Conservation (phyloP, 1,140 invertebrate species). For the Sesamia nonagrioides region DNA sequence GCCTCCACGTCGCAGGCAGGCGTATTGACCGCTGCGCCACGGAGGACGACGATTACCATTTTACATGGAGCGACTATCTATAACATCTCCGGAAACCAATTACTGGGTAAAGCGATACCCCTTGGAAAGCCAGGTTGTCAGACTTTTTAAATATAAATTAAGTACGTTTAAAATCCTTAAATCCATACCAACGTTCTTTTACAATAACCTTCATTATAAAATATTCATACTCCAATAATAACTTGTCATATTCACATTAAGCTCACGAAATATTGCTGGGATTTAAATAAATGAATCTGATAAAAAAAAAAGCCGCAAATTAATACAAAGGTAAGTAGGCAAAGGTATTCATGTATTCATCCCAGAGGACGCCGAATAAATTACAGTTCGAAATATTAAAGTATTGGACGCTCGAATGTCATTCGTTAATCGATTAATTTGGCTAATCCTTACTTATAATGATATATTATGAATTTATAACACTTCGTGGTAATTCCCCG, state of each 20-base stretch:
- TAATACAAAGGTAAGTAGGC: neutral
- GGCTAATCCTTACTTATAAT: neutral
- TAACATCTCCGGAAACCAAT: no score
- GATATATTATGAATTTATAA: no score
- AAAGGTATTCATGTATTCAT: conserved; percentile 32
- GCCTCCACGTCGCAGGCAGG: no score
- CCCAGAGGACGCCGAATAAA: conserved; percentile 13
- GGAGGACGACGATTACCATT: no score
- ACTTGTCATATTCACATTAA: conserved; percentile 15
- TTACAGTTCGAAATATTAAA: conserved; percentile 27
- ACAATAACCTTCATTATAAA: neutral
- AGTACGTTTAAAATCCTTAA: no score
- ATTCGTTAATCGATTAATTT: conserved; percentile 23
- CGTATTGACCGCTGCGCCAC: no score
- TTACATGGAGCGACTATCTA: no score
- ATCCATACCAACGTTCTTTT: no score
- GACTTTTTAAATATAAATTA: no score
- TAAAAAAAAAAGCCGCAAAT: conserved; percentile 29
- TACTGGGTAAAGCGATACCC: no score
- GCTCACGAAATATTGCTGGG: conserved; percentile 2
- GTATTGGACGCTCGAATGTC: conserved; percentile 17
- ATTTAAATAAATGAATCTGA: conserved; percentile 40
- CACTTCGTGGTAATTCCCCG: no score
- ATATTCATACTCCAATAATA: conserved; percentile 31
- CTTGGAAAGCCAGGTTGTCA: no score